These are phyloP conservation scores for Stegana nigrithorax DNA, from an alignment of 2,888 invertebrate genomes.

Conservation along the genomic window DNA sequence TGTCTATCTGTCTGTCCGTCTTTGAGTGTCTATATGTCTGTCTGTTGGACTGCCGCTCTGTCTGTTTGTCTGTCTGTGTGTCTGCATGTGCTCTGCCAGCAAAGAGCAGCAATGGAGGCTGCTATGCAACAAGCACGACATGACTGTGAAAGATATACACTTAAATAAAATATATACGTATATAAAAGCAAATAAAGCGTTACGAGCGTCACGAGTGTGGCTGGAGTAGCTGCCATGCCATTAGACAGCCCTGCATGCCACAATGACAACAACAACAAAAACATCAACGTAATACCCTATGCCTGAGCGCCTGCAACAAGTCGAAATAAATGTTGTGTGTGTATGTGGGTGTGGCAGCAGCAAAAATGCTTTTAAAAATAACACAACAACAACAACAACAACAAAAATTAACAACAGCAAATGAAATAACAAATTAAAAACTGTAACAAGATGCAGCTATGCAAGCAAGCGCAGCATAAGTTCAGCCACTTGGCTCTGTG, in stretches of 20 bases:
- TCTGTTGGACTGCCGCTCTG: too few relatives aligned
- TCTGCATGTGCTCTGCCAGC: not conserved
- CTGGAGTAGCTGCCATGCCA: not conserved
- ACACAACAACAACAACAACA: conserved; percentile 8
- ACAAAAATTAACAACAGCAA: not conserved
- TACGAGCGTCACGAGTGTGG: conserved; percentile 10
- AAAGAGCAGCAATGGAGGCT: not conserved
- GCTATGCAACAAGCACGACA: not conserved
- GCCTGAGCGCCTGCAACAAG: conserved; percentile 5
- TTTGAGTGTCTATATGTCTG: too few relatives aligned
- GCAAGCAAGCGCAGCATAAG: not conserved
- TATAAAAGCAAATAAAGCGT: conserved; percentile 7
- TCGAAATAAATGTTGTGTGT: not conserved
- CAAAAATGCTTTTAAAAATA: conserved; percentile 17
- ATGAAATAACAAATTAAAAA: conserved; percentile 10
- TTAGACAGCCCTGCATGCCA: not conserved
- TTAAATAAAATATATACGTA: not conserved
- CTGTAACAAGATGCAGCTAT: conserved; percentile 6
- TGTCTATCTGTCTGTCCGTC: too few relatives aligned
- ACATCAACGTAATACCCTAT: not conserved
- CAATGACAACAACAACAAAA: not conserved
- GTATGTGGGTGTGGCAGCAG: not conserved
- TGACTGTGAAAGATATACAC: not conserved
- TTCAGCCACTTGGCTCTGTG: not conserved
- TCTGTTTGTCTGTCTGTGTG: conserved; percentile 13